Evolutionary conservation across 2,888 invertebrate genomes (phyloP).

Genomic region (Ellobium chinense): DNA sequence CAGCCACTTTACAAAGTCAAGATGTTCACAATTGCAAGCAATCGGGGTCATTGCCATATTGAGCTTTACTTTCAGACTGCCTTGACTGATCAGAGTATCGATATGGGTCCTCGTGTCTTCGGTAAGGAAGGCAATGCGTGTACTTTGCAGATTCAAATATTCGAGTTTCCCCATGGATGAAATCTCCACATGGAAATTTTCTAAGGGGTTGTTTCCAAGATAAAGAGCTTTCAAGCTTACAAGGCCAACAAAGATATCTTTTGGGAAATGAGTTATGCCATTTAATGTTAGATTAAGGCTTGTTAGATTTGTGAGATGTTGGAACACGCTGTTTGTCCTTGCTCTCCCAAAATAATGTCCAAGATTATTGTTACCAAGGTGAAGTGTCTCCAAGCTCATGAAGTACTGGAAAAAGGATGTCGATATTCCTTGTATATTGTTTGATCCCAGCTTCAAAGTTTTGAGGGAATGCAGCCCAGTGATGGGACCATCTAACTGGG

Average conservation of each 20-base stretch:
- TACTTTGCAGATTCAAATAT: neutral
- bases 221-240: neutral
- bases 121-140: neutral
- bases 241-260: neutral
- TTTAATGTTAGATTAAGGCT: neutral
- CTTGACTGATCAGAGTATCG: neutral
- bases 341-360: neutral
- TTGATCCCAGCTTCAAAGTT: no score
- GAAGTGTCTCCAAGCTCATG: neutral
- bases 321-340: neutral
- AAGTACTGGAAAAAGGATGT: neutral
- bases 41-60: slow-evolving; percentile 13
- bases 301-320: neutral
- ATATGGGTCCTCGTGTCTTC: neutral
- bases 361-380: neutral
- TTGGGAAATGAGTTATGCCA: neutral
- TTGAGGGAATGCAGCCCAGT: neutral
- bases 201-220: neutral
- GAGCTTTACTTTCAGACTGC: neutral
- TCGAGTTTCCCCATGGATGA: neutral
- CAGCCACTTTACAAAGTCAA: slow-evolving; percentile 32
- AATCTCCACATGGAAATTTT: slow-evolving; percentile 4
- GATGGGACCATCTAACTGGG: neutral
- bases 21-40: slow-evolving; percentile 18
- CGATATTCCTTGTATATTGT: no score